Evolutionary conservation across 1,140 invertebrate genomes (phyloP).

Genomic region (Helicoverpa zea): DNA sequence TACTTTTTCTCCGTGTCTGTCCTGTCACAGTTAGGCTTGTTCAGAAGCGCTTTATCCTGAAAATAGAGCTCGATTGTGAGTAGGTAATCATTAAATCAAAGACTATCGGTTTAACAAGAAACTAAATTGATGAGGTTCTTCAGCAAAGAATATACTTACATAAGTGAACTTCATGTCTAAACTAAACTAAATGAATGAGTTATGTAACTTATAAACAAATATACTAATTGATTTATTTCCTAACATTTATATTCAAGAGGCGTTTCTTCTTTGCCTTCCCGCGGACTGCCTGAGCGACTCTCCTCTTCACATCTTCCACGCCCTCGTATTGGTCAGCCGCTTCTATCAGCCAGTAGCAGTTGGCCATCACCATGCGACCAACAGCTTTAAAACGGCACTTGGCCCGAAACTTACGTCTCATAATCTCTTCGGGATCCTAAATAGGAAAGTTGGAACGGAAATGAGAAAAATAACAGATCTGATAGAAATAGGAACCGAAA

Average conservation of each 20-base stretch:
- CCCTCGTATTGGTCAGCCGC: conserved; percentile 82
- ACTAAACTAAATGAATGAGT: too few relatives aligned
- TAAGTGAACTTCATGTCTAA: too few relatives aligned
- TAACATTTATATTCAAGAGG: conserved; percentile 81
- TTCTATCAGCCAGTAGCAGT: conserved; percentile 87
- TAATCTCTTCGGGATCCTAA: conserved; percentile 77
- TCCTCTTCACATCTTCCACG: conserved; percentile 84
- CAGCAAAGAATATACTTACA: too few relatives aligned
- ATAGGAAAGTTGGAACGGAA: not conserved
- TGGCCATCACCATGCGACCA: conserved; percentile 86
- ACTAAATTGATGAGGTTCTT: too few relatives aligned
- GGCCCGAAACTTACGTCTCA: conserved; percentile 81
- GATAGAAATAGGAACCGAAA: too few relatives aligned
- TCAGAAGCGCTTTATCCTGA: conserved; percentile 84
- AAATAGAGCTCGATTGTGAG: conserved; percentile 49
- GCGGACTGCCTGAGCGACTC: conserved; percentile 84
- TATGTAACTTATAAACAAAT: too few relatives aligned
- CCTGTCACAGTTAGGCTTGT: conserved; percentile 82
- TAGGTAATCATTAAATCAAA: too few relatives aligned
- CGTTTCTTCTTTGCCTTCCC: conserved; percentile 86
- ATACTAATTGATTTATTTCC: too few relatives aligned
- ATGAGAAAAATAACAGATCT: too few relatives aligned
- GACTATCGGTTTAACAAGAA: too few relatives aligned
- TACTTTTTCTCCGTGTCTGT: conserved; percentile 86
- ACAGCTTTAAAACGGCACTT: conserved; percentile 87